Base-by-base conservation (phyloP, 2,888 invertebrate species). In the Bombylius discolor region DNA sequence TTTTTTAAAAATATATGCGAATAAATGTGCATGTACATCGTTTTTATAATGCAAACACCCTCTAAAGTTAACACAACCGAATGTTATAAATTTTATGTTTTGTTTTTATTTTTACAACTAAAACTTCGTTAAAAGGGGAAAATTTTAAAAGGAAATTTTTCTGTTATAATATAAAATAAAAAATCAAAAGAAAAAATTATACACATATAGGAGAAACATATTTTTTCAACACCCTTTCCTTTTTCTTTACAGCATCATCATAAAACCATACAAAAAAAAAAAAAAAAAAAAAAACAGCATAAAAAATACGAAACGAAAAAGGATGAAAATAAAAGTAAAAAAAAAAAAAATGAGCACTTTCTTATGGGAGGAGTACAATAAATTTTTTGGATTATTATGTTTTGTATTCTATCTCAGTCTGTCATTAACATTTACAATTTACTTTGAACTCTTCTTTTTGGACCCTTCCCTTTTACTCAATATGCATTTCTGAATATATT, bases 291-390 rank as follows among this genome's bases (percentile, higher is more conserved):
- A 36, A 36, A 36, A 36, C 9, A 9, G 1, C 9, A 36, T 8
- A 36, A 36, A 36, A 23, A 23, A 23, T 23, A 23, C 23, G 3
- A 23, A 23, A 23, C 23, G 23, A 23, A 23, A 23, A 23, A 23
- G 23, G 23, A 23, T 23, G 23, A 23, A 23, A 23, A 23, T 23
- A 23, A 23, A 42, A 7, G n/a, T n/a, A 4, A 11, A 1, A 42
- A 8, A 42, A 42, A 42, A 11, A 42, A 11, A 11, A 11, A 42
- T n/a, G n/a, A 11, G 11, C 8, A 11, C 11, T 11, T 44, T 49
- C 5, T 36, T 9, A 46, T 55, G 49, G 55, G 55, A 50, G 55
- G 55, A 55, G 55, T 55, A 50, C 55, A 36, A 55, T 55, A 55
- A 55, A 8, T 8, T 42, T 42, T 42, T 42, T 42, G 39, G 5